Evolutionary conservation across 2,113 vertebrate genomes (phyloP).

Genomic region (Apteryx mantelli): DNA sequence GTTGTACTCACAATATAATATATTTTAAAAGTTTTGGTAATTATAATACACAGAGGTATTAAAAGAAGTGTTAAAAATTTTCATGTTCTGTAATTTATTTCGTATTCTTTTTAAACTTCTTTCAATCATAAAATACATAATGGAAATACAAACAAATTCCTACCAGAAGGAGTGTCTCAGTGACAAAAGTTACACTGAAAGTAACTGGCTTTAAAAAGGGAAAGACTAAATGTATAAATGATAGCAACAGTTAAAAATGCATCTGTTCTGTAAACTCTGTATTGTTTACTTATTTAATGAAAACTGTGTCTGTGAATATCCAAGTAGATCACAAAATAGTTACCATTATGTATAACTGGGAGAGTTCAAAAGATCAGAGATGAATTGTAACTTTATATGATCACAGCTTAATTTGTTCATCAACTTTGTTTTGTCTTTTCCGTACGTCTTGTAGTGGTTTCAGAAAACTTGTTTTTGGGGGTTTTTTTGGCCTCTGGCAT

Average conservation of each 20-base stretch:
- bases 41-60: not conserved
- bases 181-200: not conserved
- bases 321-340: constrained; percentile 2
- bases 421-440: not conserved
- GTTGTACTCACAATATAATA: not conserved
- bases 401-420: not conserved
- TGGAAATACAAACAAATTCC: not conserved
- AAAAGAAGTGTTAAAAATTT: not conserved
- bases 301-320: constrained; percentile 10
- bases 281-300: constrained; percentile 34
- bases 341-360: not conserved
- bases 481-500: not conserved
- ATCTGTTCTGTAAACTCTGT: not conserved
- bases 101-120: not conserved
- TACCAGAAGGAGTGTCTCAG: not conserved
- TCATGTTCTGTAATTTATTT: not conserved
- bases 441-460: not conserved
- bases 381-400: not conserved
- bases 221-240: not conserved
- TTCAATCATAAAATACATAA: not conserved
- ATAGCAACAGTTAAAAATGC: not conserved
- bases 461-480: not conserved
- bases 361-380: not conserved
- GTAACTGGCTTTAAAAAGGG: not conserved
- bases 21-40: not conserved